Base-by-base conservation (phyloP, 2,888 invertebrate species). In the Lottia scabra region DNA sequence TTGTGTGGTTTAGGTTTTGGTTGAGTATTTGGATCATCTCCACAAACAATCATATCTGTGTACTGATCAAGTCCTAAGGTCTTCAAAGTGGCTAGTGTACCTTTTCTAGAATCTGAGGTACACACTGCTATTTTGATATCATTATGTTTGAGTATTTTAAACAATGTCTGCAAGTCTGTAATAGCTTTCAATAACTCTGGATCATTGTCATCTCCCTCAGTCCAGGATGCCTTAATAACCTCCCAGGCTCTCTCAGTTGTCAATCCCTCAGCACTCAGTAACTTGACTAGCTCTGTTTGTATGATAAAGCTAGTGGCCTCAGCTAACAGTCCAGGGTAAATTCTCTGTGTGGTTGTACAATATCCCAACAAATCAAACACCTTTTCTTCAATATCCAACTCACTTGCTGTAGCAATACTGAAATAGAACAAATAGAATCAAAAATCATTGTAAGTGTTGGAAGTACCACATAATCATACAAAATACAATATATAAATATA, bases 1-100 rank as follows among this genome's bases (percentile, higher is more conserved):
- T 90, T 90, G 78, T 87, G 84, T 1, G 90, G 90, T 68, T 84
- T 81, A 19, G 91, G 91, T 78, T 91, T 91, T 5, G 91, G 90
- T 72, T 84, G 74, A 0, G 86, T 85, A 65, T 83, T 84, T 10
- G 82, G 80, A 74, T 91, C 91, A 80, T 91, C 90, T 0, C 90
- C 90, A 77, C 91, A 91, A 23, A 90, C 89, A 8, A 91, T 83
- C 75, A 86, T 83, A 75, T 91, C 90, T 4, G 90, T 78, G 76
- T 84, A 84, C 72, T 86, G 75, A 15, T 70, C 71, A 4, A 87
- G 75, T 13, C 80, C 82, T 2, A 86, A 66, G 12, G 81, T 78
- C 23, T 78, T 71, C 27, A 88, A 72, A 0, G 83, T 80, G 26
- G 77, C 71, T 26, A 80, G 43, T 6, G 86, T 86, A 6, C 83